A percentile compares a stretch with the other conserved stretches of the same genome.
Evolutionary conservation across 2,888 invertebrate species (phyloP).

Genomic region (Dromius quadrimaculatus): DNA sequence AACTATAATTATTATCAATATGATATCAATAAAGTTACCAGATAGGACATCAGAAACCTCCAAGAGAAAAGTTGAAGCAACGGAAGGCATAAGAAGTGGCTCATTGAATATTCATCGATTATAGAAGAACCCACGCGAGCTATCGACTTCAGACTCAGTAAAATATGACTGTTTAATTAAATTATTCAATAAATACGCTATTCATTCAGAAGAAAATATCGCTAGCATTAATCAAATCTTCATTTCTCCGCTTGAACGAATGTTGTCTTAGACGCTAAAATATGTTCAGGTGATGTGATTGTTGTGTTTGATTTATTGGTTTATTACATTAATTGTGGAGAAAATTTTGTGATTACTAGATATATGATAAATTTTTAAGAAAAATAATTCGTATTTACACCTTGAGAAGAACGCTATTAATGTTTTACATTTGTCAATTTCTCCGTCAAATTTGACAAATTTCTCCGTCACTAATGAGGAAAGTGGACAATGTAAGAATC

Average conservation of each 20-base stretch:
- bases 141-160: conserved; percentile 9
- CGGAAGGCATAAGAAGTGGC: conserved; percentile 12
- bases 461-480: too few relatives aligned
- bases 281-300: conserved; percentile 23
- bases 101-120: conserved; percentile 47
- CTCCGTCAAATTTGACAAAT: too few relatives aligned
- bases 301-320: conserved; percentile 23
- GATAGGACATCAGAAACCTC: too few relatives aligned
- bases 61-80: neutral
- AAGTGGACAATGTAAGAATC: too few relatives aligned
- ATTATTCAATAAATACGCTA: conserved; percentile 47
- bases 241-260: conserved; percentile 9
- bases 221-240: conserved; percentile 39
- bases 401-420: too few relatives aligned
- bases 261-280: neutral
- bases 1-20: neutral
- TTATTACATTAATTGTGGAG: conserved; percentile 30
- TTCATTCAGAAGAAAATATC: conserved; percentile 37
- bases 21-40: conserved; percentile 1
- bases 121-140: conserved; percentile 28
- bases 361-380: too few relatives aligned
- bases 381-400: too few relatives aligned
- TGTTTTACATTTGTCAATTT: too few relatives aligned
- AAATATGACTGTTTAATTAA: conserved; percentile 47
- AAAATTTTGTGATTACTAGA: conserved; percentile 21